phyloP scores from a whole-genome alignment of 2,113 vertebrate species.

The Eonycteris spelaea region DNA sequence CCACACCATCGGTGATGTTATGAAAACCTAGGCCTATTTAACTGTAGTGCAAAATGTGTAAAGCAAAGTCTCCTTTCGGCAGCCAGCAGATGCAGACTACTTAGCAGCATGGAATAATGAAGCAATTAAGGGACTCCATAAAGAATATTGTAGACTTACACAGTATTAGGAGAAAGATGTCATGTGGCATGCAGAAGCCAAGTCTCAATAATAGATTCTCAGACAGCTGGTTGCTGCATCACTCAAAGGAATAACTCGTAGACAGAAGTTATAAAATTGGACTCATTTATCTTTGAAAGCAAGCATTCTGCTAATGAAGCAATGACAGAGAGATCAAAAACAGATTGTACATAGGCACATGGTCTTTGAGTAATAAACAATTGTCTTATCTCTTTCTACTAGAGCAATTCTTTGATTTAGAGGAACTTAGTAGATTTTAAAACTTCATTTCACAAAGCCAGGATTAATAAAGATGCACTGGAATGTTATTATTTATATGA shows the following conservation, averaged over 20 bases:
- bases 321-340: background rate
- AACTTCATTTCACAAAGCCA: slow-evolving; percentile 53
- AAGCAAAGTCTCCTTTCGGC: slow-evolving; percentile 6
- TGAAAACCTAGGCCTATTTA: background rate
- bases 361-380: background rate
- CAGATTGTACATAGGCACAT: background rate
- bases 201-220: background rate
- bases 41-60: background rate
- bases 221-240: background rate
- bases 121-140: background rate
- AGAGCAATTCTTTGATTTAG: slow-evolving; percentile 15
- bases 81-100: background rate
- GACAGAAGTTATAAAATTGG: background rate
- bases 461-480: slow-evolving; percentile 32
- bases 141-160: background rate
- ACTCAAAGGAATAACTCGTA: background rate
- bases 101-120: background rate
- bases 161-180: background rate
- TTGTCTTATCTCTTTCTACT: background rate
- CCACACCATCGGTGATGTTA: background rate
- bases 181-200: background rate
- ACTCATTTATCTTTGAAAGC: background rate
- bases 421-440: slow-evolving; percentile 19
- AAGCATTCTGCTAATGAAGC: background rate
- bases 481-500: slow-evolving; percentile 14